Evolutionary conservation across 2,888 invertebrate species (phyloP).

Genomic region (Platypus cylindrus): DNA sequence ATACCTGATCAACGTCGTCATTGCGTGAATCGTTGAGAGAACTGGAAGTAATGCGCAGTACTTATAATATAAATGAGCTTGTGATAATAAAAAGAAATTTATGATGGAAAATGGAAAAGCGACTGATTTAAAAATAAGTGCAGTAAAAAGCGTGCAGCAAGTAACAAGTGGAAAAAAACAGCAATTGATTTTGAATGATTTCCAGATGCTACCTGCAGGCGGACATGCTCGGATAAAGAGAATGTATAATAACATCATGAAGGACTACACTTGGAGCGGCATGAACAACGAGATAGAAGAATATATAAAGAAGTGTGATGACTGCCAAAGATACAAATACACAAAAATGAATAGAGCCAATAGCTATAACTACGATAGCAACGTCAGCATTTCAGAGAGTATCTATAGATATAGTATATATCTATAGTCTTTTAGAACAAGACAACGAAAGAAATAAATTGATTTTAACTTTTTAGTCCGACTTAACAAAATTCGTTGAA

Average conservation of each 20-base stretch:
- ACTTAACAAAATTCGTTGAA: too few relatives aligned
- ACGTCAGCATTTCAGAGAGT: too few relatives aligned
- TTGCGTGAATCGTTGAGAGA: slow-evolving; percentile 11
- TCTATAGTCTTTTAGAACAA: too few relatives aligned
- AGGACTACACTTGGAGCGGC: slow-evolving; percentile 14
- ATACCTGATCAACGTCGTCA: slow-evolving; percentile 8
- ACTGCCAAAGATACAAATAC: slow-evolving; percentile 11
- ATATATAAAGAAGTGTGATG: slow-evolving; percentile 14
- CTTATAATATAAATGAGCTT: slow-evolving; percentile 9
- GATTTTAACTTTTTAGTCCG: too few relatives aligned
- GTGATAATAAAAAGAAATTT: slow-evolving; percentile 6
- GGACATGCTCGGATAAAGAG: slow-evolving; percentile 17
- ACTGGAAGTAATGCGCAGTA: slow-evolving; percentile 9
- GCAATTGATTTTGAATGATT: slow-evolving; percentile 17
- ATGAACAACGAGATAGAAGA: slow-evolving; percentile 12
- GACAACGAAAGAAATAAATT: too few relatives aligned
- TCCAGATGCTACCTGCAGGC: slow-evolving; percentile 16
- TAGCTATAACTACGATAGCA: too few relatives aligned
- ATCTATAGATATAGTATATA: too few relatives aligned
- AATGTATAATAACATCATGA: slow-evolving; percentile 16
- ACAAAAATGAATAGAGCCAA: too few relatives aligned
- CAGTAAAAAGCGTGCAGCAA: slow-evolving; percentile 11
- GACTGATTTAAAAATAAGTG: slow-evolving; percentile 6
- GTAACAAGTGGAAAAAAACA: slow-evolving; percentile 3
- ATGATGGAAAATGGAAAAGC: slow-evolving; percentile 1